Evolutionary conservation across 2,888 invertebrate genomes (phyloP).

Genomic region (Seira sanloemensis): DNA sequence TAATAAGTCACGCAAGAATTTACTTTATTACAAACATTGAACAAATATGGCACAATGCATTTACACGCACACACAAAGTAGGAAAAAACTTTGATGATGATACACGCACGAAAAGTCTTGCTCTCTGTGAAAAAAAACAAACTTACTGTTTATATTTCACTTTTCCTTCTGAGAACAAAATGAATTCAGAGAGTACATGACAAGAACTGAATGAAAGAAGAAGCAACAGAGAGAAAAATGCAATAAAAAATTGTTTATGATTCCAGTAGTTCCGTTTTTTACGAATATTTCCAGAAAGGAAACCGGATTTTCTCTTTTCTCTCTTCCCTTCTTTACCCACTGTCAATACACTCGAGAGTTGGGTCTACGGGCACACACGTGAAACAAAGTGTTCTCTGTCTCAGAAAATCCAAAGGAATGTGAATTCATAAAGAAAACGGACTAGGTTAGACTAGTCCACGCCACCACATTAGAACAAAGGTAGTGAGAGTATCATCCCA

Average conservation of each 20-base stretch:
- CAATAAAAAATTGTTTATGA: conserved; percentile 20
- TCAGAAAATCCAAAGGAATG: not conserved
- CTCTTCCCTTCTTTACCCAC: not conserved
- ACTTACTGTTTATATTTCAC: conserved; percentile 8
- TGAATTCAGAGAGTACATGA: not conserved
- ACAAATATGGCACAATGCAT: conserved; percentile 12
- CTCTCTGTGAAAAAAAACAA: not conserved
- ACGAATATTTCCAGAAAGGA: conserved; percentile 11
- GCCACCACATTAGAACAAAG: not conserved
- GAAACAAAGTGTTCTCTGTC: not conserved
- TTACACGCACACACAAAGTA: conserved; percentile 13
- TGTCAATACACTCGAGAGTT: not conserved
- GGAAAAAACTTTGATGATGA: conserved; percentile 16
- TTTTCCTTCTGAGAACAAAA: not conserved
- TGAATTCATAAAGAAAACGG: not conserved
- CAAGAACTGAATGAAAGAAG: conserved; percentile 18
- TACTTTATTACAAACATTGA: conserved; percentile 11
- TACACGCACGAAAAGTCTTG: not conserved
- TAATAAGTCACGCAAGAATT: conserved; percentile 36
- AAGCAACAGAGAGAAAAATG: conserved; percentile 26
- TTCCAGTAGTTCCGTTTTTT: conserved; percentile 9
- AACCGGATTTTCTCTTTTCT: not conserved
- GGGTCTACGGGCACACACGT: too few relatives aligned
- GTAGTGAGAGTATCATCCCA: conserved; percentile 5
- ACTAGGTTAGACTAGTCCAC: not conserved